Evolutionary conservation across 2,113 vertebrate species (phyloP), one percentile per base, ranked within the genome.

Genomic region (Thalassoma bifasciatum): DNA sequence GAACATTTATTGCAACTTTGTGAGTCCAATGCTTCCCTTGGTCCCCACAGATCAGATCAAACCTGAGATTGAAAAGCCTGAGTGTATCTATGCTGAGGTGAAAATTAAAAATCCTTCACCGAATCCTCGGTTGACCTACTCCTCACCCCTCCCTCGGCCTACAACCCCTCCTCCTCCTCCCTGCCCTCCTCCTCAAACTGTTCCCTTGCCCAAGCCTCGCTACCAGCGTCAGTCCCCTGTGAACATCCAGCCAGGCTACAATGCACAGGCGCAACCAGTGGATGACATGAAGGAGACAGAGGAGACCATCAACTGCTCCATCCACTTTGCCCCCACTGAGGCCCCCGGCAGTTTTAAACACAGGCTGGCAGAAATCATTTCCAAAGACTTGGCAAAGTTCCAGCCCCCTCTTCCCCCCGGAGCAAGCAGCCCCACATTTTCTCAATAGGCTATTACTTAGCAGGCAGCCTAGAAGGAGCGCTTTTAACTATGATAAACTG

Each of bases 291-390:
- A 53, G 13, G 80, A 72, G 73, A 75, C 49, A 30, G 84, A 89
- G 60, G 79, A 77, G 23, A 66, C 56, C 75, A 70, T 23, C 36
- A 47, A 57, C 62, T 74, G 50, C 51, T 21, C 85, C 52, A 22
- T 44, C 37, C 34, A 8, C 11, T 17, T 53, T n/a, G 16, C 49
- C 62, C 71, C 75, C 73, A 36, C 63, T 5, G 85, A 90, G 69
- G 8, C 71, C 63, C 75, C 80, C 19, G 79, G 78, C 54, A 89
- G 79, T 81, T 95, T 94, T 81, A 94, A 92, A 92, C 80, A 92
- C 50, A 92, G 80, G 46, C 91, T 94, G 60, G 92, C 92, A 77
- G 82, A 88, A 74, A 85, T 92, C 19, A 85, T 94, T 80, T 91
- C 86, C 61, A 93, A 93, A 83, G 92, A 91, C 56, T 53, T 84